Evolutionary conservation across 1,140 invertebrate genomes (phyloP), one percentile per base, ranked within the genome.

Genomic region (Aphaenogaster ashmeadi): DNA sequence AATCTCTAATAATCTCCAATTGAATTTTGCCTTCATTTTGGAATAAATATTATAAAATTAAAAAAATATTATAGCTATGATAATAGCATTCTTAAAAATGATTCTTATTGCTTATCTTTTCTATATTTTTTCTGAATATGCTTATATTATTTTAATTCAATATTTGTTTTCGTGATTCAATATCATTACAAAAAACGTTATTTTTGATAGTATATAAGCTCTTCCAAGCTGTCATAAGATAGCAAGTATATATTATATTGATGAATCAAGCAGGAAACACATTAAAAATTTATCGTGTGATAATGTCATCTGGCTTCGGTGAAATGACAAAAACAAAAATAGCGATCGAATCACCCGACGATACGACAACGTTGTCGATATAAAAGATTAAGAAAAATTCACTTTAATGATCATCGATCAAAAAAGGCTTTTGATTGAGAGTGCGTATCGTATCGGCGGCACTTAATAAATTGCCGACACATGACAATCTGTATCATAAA

Each of bases 401-500:
- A 84, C 5, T 60, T 86, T 33, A 50, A 66, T 41, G 18, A 38
- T 85, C 44, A 64, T 64, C n/a, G 47, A 64, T 41, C 21, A 54
- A 33, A 56, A 27, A 41, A 18, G n/a, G 58, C n/a, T 85, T 15
- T 77, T 11, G 56, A 56, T 79, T 36, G 44, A 79, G 18, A 2
- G 36, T 15, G 11, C 64, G 50, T 21, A 77, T 44, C 44, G 69
- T 58, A 90, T 85, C 74, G 38, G 75, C 71, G 85, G 88, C 80
- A 84, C 36, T 56, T 86, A 66, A 75, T 66, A 86, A 89, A 92
- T 71, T 77, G 92, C 93, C 91, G 88, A 93, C 66, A 92, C 87
- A 93, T 93, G 94, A 95, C 94, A 95, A 95, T 95, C 94, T 94
- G 88, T 94, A 93, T 91, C 67, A 93, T 93, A 93, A 87, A 87